These are phyloP conservation scores for Tenualosa thibaudeaui DNA, from an alignment of 2,797 vertebrate species.

Conservation along the genomic window DNA sequence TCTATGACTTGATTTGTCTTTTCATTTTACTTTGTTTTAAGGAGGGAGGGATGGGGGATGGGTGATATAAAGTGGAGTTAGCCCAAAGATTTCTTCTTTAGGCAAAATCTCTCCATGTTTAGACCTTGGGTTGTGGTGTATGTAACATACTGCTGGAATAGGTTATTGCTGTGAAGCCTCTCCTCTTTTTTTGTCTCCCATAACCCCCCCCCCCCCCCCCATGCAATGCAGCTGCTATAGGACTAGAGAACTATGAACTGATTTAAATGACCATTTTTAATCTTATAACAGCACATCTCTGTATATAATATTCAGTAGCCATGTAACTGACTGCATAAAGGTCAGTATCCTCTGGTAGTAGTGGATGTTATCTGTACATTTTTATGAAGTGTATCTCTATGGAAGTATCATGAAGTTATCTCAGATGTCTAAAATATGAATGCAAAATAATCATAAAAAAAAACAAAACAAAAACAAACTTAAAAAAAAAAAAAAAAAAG, in stretches of 20 bases:
- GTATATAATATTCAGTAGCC: constrained; percentile 40
- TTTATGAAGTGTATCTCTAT: constrained; percentile 40
- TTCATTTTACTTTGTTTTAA: constrained; percentile 48
- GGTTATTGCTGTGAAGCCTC: constrained; percentile 18
- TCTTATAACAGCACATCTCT: constrained; percentile 34
- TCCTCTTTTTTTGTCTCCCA: not conserved
- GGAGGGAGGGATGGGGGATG: constrained; percentile 3
- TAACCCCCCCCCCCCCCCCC: not conserved
- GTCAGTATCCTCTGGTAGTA: constrained; percentile 26
- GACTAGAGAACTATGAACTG: constrained; percentile 32
- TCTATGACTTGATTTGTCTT: constrained; percentile 53
- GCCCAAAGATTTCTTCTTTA: not conserved
- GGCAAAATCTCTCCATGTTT: not conserved
- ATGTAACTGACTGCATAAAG: constrained; percentile 33
- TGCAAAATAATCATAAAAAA: not conserved
- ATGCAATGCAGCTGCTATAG: constrained; percentile 52
- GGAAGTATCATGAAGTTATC: constrained; percentile 32
- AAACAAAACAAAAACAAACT: constrained; percentile 5
- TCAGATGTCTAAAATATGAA: constrained; percentile 37
- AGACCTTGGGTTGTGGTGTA: not conserved
- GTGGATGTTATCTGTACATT: constrained; percentile 38
- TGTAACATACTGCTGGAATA: constrained; percentile 18
- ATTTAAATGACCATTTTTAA: constrained; percentile 25
- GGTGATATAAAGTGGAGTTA: not conserved
- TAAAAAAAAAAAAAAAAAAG: not conserved